A percentile compares a stretch with the other conserved stretches of the same genome.
These are phyloP conservation scores for Tetraneura akinire DNA, from an alignment of 1,140 invertebrate species.

Conservation along the genomic window DNA sequence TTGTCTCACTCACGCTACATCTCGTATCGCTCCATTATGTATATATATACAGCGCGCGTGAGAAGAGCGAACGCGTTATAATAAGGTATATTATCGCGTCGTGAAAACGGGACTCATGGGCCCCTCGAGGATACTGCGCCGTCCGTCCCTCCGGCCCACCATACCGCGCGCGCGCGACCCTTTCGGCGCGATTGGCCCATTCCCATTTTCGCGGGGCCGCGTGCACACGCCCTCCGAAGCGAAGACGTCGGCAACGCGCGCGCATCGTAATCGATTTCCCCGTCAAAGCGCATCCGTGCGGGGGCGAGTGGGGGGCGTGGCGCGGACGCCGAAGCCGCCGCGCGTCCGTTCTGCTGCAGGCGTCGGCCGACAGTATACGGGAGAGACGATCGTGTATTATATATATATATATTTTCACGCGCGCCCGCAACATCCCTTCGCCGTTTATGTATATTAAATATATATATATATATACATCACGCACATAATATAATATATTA, in stretches of 20 bases:
- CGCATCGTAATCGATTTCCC: slow-evolving; percentile 31
- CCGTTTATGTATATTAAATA: too few relatives aligned
- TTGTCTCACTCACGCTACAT: not conserved
- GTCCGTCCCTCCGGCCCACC: not conserved
- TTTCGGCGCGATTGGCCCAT: slow-evolving; percentile 12
- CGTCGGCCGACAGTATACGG: not conserved
- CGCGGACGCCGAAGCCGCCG: not conserved
- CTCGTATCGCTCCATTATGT: not conserved
- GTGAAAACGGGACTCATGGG: slow-evolving; percentile 29
- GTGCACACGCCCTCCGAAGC: not conserved
- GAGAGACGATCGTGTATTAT: not conserved
- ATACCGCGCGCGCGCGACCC: not conserved
- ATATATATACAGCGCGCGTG: not conserved
- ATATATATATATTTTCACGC: too few relatives aligned
- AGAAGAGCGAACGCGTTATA: slow-evolving; percentile 11
- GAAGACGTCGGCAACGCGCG: not conserved
- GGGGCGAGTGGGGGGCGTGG: not conserved
- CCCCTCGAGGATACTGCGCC: slow-evolving; percentile 11
- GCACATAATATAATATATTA: too few relatives aligned
- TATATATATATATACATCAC: too few relatives aligned
- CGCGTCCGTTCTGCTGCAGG: too few relatives aligned
- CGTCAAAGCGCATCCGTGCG: not conserved
- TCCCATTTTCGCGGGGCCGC: not conserved
- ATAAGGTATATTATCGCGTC: slow-evolving; percentile 48
- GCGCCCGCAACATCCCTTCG: not conserved